Conservation (phyloP, 2,113 vertebrate species). For the Peucedramus taeniatus region DNA sequence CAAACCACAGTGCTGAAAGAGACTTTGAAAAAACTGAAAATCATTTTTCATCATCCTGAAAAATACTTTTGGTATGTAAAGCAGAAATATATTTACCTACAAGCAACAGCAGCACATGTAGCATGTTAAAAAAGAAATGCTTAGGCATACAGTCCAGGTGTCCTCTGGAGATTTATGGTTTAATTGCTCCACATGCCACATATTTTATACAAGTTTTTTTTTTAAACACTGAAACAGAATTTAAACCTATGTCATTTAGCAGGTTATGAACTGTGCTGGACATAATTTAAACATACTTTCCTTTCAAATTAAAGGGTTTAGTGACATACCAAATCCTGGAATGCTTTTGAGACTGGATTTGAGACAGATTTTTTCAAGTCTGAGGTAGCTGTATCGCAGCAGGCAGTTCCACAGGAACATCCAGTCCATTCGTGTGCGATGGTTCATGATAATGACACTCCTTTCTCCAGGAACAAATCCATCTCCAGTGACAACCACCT, state of each 20-base stretch:
- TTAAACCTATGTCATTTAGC: background rate
- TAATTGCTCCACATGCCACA: background rate
- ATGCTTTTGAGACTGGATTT: slow-evolving; percentile 92
- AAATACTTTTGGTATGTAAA: background rate
- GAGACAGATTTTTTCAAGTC: slow-evolving; percentile 96
- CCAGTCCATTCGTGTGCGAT: slow-evolving; percentile 97
- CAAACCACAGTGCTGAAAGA: background rate
- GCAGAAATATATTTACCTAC: background rate
- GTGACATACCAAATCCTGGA: slow-evolving; percentile 90
- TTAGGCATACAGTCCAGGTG: background rate
- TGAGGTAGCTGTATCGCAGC: slow-evolving; percentile 95
- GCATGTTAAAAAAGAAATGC: background rate
- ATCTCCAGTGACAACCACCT: slow-evolving; percentile 94
- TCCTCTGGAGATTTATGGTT: background rate
- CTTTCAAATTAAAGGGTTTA: background rate
- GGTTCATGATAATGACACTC: slow-evolving; percentile 98
- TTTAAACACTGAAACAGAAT: background rate
- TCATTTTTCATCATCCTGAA: background rate
- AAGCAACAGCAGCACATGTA: background rate
- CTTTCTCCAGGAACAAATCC: slow-evolving; percentile 95
- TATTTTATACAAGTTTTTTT: background rate
- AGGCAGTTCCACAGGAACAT: slow-evolving; percentile 98
- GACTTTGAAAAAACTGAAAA: background rate
- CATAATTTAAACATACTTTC: background rate
- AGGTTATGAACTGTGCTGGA: background rate